These are phyloP conservation scores for Egretta garzetta DNA, from an alignment of 2,113 vertebrate genomes.

Conservation along the genomic window DNA sequence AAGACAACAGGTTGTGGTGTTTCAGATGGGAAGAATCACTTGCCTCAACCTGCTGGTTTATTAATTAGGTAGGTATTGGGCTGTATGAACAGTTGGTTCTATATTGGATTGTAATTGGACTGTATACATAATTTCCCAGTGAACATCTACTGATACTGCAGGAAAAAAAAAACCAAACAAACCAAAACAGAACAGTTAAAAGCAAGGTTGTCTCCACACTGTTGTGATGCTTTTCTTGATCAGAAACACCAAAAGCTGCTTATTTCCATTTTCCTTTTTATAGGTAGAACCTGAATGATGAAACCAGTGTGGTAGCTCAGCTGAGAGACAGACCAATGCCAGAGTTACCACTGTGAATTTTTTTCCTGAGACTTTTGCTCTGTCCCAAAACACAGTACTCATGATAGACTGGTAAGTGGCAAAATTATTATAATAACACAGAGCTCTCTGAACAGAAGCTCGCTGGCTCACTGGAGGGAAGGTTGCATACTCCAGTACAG, in stretches of 20 bases:
- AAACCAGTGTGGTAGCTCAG: neutral
- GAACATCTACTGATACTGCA: neutral
- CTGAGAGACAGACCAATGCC: neutral
- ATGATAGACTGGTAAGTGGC: neutral
- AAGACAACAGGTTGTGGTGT: neutral
- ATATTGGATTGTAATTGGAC: neutral
- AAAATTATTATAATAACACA: neutral
- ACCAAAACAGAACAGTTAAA: neutral
- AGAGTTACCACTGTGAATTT: neutral
- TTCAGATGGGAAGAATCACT: neutral
- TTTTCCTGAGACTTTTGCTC: neutral
- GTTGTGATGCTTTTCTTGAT: neutral
- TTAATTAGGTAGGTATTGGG: neutral
- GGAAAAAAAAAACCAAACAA: neutral
- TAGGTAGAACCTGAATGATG: neutral
- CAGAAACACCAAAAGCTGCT: neutral
- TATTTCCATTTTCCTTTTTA: neutral
- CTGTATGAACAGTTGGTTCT: neutral
- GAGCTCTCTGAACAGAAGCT: neutral
- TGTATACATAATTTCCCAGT: neutral
- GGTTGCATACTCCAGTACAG: neutral
- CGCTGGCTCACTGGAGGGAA: neutral
- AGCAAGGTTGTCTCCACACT: neutral
- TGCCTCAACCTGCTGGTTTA: neutral
- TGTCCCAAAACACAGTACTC: neutral